Base-by-base conservation (phyloP, 2,888 invertebrate genomes). In the Gryllus longicercus region DNA sequence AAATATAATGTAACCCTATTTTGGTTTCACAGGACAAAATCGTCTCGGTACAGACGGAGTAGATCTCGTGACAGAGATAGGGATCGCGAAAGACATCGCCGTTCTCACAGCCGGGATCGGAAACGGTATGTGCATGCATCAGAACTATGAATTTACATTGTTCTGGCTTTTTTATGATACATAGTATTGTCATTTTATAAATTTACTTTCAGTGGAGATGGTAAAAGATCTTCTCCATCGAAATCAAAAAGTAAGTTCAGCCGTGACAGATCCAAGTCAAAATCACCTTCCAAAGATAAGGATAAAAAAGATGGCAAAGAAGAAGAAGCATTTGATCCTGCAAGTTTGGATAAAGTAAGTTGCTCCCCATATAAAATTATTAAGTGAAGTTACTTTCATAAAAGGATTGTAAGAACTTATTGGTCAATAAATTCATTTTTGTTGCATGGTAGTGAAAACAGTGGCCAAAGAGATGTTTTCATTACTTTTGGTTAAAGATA, bases 301-400 rank as follows among this genome's bases (percentile, higher is more conserved):
- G 79, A 83, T 74, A 83, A 82, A 79, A 82, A 82, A 75, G 82
- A 83, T 74, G 84, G 83, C 78, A 84, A 83, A 80, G 83, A 83
- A 79, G 90, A 90, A 78, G 87, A 91, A 82, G 91, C 93, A 50
- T 94, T 94, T 87, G 93, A 94, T 85, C 92, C 92, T 49, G 92
- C 93, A 11, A 91, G 92, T 86, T 89, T 92, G 82, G 94, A 94
- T 85, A 94, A 94, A 89, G 93, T 93, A 85, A 84, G 85, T 21
- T 23, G 38, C 23, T 76, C 4, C 38, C 5, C 1, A 5, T 77
- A 77, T 50, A 78, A 23, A 76, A 50, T 3, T 18, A 11, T 76
- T 63, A 38, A 38, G 38, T 38, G 8, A 38, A 38, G 38, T 38
- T 38, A 38, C 38, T 38, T 8, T 38, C 38, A 8, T 8, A 5